Conservation (phyloP, 2,113 vertebrate species). For the Anser brachyrhynchus region DNA sequence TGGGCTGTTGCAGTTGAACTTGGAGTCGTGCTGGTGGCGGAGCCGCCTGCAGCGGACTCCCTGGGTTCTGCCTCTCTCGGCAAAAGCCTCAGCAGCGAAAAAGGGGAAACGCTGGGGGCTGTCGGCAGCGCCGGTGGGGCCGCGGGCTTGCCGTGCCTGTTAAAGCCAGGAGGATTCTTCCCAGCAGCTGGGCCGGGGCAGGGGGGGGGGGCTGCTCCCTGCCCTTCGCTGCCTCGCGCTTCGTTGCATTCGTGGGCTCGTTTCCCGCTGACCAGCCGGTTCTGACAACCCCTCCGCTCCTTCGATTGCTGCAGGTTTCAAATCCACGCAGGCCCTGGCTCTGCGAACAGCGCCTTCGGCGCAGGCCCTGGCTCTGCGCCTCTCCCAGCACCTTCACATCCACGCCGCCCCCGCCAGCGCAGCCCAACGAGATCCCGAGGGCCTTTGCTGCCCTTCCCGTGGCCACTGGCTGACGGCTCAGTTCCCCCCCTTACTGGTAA, state of each 20-base stretch:
- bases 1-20: background rate
- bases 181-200: background rate
- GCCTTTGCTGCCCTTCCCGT: background rate
- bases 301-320: background rate
- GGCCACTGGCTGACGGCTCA: background rate
- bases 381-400: background rate
- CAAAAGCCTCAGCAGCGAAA: background rate
- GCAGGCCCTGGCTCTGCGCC: background rate
- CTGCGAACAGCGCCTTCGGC: background rate
- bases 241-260: too few species aligned
- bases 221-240: background rate
- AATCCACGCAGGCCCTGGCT: background rate
- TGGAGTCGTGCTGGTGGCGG: background rate
- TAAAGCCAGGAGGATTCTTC: background rate
- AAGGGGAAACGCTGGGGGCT: background rate
- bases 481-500: too few species aligned
- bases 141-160: background rate
- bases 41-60: background rate
- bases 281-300: background rate
- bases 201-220: background rate
- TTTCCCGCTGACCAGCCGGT: background rate
- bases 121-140: background rate
- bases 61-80: background rate
- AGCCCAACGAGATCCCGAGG: background rate
- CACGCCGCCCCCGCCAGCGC: background rate